Conservation (phyloP, 2,113 vertebrate genomes). For the Willisornis vidua region DNA sequence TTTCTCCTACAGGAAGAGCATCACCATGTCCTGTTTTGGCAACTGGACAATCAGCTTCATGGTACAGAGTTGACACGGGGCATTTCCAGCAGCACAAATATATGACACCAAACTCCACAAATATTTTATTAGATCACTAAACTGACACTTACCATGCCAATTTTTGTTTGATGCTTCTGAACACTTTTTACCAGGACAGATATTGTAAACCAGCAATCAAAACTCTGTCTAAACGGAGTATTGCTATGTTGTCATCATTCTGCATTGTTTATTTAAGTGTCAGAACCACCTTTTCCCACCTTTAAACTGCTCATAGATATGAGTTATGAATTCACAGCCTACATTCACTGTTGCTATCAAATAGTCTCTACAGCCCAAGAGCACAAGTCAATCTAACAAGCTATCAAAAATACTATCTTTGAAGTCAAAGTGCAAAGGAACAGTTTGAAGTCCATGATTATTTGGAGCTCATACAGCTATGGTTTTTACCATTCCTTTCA, state of each 20-base stretch:
- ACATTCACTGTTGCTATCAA: neutral
- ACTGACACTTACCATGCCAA: neutral
- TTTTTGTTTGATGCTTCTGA: neutral
- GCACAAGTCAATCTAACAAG: neutral
- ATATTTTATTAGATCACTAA: neutral
- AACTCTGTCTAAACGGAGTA: neutral
- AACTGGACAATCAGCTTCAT: neutral
- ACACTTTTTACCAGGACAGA: neutral
- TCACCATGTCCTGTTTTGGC: accelerated
- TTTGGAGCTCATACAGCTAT: neutral
- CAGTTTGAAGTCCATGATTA: neutral
- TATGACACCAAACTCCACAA: neutral
- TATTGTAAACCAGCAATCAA: neutral
- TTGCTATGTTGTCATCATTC: neutral
- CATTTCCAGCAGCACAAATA: neutral
- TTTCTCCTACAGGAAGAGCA: neutral
- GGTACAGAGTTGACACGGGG: neutral
- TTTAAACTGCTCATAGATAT: neutral
- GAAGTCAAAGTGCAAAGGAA: neutral
- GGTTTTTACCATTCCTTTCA: neutral
- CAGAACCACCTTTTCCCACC: neutral
- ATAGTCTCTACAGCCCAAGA: neutral
- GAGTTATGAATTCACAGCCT: neutral
- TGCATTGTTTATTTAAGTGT: neutral
- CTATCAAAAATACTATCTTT: neutral